Evolutionary conservation across 2,888 invertebrate species (phyloP), one percentile per base, ranked within the genome.

Genomic region (Resseliella maxima): DNA sequence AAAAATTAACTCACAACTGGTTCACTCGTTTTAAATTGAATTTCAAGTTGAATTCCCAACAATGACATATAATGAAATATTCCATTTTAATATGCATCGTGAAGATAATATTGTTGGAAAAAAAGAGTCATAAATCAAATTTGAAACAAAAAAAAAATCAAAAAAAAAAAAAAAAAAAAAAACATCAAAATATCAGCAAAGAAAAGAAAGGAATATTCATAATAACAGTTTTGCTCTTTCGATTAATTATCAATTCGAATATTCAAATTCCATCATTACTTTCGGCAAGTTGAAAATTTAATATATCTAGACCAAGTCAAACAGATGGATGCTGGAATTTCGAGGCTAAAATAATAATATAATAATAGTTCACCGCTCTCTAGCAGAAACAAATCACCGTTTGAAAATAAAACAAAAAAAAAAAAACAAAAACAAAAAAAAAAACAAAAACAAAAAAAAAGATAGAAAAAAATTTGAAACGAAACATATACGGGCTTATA

Each of bases 331-430:
- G 59, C 24, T 59, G 59, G 59, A 27, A 6, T 8, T 24, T 24
- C 27, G 5, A 24, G n/a, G 59, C n/a, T 59, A 24, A n/a, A n/a
- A n/a, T n/a, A n/a, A n/a, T n/a, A n/a, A n/a, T n/a, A n/a, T n/a
- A n/a, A n/a, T 24, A 59, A 59, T 59, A 59, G 59, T 59, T 59
- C 59, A 59, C 59, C 59, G 59, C 24, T 59, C n/a, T n/a, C n/a
- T n/a, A n/a, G n/a, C n/a, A 0, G 59, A 27, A 12, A 59, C 1
- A 59, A 59, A 59, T 24, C 27, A 27, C 27, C 8, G n/a, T 50
- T 50, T 2, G 45, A 41, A 41, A 41, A 41, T 41, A 41, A 41
- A 41, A 41, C 41, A 12, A 41, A 41, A 41, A 8, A 41, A 41
- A 12, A n/a, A n/a, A n/a, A n/a, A n/a, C n/a, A n/a, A n/a, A n/a